Base-by-base conservation (phyloP, 2,113 vertebrate genomes). In the Paracanthobrama guichenoti region DNA sequence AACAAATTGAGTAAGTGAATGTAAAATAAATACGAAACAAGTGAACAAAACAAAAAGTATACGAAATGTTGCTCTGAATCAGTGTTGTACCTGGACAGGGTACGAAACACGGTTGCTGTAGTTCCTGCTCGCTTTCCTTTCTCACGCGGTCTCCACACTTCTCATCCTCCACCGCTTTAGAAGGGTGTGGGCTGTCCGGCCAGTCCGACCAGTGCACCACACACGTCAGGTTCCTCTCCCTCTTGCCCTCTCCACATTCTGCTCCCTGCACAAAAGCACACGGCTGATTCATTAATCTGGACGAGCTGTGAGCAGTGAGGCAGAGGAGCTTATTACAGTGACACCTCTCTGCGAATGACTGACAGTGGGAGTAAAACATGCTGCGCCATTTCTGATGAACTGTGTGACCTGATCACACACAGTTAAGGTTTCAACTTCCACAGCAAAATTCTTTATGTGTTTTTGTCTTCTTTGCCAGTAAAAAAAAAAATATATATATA, bases 191-290 rank as follows among this genome's bases (percentile, higher is more conserved):
- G 31, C 91, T 39, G 11, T 72, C 90, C 8, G 94, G 84, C 80
- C 86, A 13, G 44, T 93, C 93, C 0, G 95, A 95, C 89, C 92
- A 94, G 10, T 97, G 95, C 72, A 95, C 94, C 22, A 96, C 78
- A 55, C 98, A 99, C 0, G 95, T 95, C 44, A 96, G 91, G 82
- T 94, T 96, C 78, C 97, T 96, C 71, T 89, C 90, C 66, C 95
- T 95, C 14, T 95, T 55, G 64, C 98, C 98, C 66, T 98, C 97
- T 6, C 98, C 98, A 82, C 98, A 99, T 16, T 97, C 95, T 75
- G 96, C 98, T 28, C 93, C 96, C 98, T 99, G 82, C 0, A 22
- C 35, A 90, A 92, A 55, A 91, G 64, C 48, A 69, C 82, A 83
- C 2, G 26, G 24, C 1, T 11, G 11, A 48, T 31, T 31, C 79